Conservation (phyloP, 2,113 vertebrate species). For the Mormyrus lacerda region DNA sequence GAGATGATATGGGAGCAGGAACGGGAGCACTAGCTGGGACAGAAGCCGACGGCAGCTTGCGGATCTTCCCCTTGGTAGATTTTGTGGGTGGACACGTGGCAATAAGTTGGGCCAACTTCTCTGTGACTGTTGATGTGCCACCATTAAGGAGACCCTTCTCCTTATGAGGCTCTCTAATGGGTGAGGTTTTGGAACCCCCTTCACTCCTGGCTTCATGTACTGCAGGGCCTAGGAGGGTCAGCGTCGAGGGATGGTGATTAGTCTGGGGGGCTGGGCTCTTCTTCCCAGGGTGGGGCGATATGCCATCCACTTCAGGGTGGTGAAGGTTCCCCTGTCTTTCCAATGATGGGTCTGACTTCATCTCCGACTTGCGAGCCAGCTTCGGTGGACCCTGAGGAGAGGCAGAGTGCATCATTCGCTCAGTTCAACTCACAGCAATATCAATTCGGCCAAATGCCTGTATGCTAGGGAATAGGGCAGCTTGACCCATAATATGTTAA, state of each 20-base stretch:
- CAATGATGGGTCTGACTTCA: slow-evolving; percentile 51
- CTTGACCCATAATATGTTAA: not conserved
- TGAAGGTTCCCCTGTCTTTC: slow-evolving; percentile 64
- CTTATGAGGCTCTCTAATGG: slow-evolving; percentile 59
- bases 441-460: not conserved
- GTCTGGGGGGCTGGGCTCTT: slow-evolving; percentile 51
- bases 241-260: slow-evolving; percentile 42
- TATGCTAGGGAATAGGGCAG: not conserved
- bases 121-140: slow-evolving; percentile 77
- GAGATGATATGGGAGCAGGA: not conserved
- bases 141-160: slow-evolving; percentile 66
- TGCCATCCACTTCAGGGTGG: slow-evolving; percentile 51
- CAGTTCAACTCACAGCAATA: not conserved
- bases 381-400: slow-evolving; percentile 56
- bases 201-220: slow-evolving; percentile 61
- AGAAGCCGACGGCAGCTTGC: slow-evolving; percentile 47
- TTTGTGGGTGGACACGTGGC: slow-evolving; percentile 90
- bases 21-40: slow-evolving; percentile 8
- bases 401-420: slow-evolving; percentile 8
- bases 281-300: slow-evolving; percentile 56
- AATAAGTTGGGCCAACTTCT: slow-evolving; percentile 91
- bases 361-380: slow-evolving; percentile 58
- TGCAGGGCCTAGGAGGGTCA: slow-evolving; percentile 28
- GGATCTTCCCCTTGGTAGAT: slow-evolving; percentile 81
- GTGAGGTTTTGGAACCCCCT: slow-evolving; percentile 56